Evolutionary conservation across 2,797 vertebrate species (phyloP).

Genomic region (Mus spretus): DNA sequence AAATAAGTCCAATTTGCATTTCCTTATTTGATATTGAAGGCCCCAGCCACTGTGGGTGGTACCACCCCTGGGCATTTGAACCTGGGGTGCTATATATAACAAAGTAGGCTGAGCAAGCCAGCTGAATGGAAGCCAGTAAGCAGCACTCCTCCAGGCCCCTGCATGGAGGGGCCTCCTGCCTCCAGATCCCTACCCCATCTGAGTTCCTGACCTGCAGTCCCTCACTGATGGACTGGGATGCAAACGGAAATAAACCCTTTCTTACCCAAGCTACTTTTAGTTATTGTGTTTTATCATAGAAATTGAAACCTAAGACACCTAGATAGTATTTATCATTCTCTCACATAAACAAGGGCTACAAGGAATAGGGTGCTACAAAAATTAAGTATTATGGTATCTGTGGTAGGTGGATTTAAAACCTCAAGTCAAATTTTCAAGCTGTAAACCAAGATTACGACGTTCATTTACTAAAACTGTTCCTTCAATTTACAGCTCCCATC

Average conservation of each 20-base stretch:
- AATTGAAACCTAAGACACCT: background rate
- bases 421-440: constrained; percentile 17
- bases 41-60: background rate
- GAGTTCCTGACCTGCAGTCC: background rate
- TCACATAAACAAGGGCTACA: constrained; percentile 14
- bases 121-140: background rate
- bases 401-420: background rate
- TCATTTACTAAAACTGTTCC: constrained; percentile 45
- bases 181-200: background rate
- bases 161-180: background rate
- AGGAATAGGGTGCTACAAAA: constrained; percentile 37
- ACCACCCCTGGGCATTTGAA: background rate
- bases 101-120: background rate
- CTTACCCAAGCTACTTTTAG: background rate
- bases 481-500: background rate
- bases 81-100: background rate
- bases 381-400: background rate
- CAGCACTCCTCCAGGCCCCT: background rate
- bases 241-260: background rate
- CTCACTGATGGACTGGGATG: background rate
- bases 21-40: background rate
- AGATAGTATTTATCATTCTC: constrained; percentile 26
- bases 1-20: background rate
- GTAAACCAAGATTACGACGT: background rate
- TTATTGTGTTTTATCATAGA: background rate